A percentile compares a stretch with the other conserved stretches of the same genome.
phyloP scores from a whole-genome alignment of 1,140 invertebrate species.

The Galleria mellonella region DNA sequence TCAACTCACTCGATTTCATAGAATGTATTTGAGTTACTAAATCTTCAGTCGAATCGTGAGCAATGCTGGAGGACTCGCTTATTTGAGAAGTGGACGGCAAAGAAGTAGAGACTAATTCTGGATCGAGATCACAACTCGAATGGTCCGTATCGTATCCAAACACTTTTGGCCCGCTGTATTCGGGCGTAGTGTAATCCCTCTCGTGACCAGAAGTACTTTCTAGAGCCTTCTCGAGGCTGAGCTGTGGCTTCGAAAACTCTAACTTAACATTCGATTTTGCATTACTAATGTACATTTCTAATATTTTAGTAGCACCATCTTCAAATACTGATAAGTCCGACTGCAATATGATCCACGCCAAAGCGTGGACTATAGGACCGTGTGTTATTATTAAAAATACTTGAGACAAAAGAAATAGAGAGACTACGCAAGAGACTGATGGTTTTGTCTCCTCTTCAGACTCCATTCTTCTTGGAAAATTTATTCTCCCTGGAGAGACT shows the following conservation, averaged over 20 bases:
- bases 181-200: conserved; percentile 61
- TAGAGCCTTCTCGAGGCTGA: conserved; percentile 79
- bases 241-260: conserved; percentile 72
- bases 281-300: conserved; percentile 81
- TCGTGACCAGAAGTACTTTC: conserved; percentile 55
- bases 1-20: conserved; percentile 20
- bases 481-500: conserved; percentile 45
- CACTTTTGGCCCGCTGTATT: conserved; percentile 43
- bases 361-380: conserved; percentile 88
- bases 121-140: conserved; percentile 69
- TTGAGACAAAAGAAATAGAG: conserved; percentile 94
- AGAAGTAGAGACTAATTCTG: conserved; percentile 66
- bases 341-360: conserved; percentile 92
- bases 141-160: conserved; percentile 62
- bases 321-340: conserved; percentile 82
- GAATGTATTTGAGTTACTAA: conserved; percentile 56
- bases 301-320: conserved; percentile 81
- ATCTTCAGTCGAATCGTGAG: conserved; percentile 73
- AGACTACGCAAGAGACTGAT: conserved; percentile 90
- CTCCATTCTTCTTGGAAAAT: conserved; percentile 53
- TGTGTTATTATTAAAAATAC: conserved; percentile 97
- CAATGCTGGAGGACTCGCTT: conserved; percentile 66
- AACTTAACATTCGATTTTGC: conserved; percentile 69
- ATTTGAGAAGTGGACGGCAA: conserved; percentile 70
- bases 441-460: conserved; percentile 75